A percentile compares a stretch with the other conserved stretches of the same genome.
These are phyloP conservation scores for Callaeas wilsoni DNA, from an alignment of 2,113 vertebrate genomes.

Conservation along the genomic window DNA sequence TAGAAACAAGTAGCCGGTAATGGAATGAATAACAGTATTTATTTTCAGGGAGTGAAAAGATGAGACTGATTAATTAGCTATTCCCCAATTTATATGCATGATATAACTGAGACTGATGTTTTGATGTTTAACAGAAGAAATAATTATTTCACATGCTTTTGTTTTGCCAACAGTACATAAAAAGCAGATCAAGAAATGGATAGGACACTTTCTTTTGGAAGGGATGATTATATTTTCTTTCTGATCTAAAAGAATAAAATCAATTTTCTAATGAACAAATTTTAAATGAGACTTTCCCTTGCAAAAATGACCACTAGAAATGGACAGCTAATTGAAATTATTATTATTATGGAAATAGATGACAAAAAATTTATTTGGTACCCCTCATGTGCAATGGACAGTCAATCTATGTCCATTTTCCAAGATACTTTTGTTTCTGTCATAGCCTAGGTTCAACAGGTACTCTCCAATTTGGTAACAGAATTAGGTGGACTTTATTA, in stretches of 20 bases:
- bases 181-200: not conserved
- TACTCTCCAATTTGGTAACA: not conserved
- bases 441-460: not conserved
- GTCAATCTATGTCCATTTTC: not conserved
- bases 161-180: not conserved
- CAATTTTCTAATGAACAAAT: not conserved
- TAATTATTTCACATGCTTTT: not conserved
- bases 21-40: not conserved
- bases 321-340: not conserved
- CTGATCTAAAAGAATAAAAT: not conserved
- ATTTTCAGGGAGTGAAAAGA: not conserved
- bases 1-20: not conserved
- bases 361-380: not conserved
- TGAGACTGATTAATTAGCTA: not conserved
- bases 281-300: not conserved
- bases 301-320: not conserved
- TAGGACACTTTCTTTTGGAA: not conserved
- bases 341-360: not conserved
- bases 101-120: not conserved
- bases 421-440: not conserved
- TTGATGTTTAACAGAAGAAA: not conserved
- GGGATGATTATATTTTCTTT: not conserved
- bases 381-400: accelerated
- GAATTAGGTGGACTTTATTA: not conserved
- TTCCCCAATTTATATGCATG: not conserved